Percentiles rank a stretch among this genome's conserved stretches.
phyloP scores from a whole-genome alignment of 2,888 invertebrate genomes.

The Ptychoptera albimana region DNA sequence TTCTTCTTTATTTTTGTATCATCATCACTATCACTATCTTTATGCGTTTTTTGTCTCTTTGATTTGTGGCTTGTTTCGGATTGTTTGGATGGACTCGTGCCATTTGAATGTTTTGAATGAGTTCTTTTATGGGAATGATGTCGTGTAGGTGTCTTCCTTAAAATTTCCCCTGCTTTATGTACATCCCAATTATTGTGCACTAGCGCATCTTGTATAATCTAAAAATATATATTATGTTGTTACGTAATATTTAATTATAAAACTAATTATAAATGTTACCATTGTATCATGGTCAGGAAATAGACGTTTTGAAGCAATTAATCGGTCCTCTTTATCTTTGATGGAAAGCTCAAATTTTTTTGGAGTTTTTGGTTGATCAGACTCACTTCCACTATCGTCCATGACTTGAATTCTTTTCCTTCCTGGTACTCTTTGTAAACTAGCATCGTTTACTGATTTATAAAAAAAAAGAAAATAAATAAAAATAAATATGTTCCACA shows the following conservation, averaged over 20 bases:
- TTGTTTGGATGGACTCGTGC: background rate
- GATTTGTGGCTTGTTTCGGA: background rate
- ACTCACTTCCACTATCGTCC: conserved; percentile 27
- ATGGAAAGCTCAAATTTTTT: conserved; percentile 20
- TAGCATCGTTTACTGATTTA: too few relatives aligned
- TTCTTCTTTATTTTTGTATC: conserved; percentile 14
- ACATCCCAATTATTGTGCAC: conserved; percentile 30
- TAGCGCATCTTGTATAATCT: conserved; percentile 26
- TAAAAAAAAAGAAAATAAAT: too few relatives aligned
- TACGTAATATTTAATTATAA: background rate
- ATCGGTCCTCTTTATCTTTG: conserved; percentile 26
- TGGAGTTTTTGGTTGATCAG: conserved; percentile 17
- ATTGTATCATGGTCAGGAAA: conserved; percentile 26
- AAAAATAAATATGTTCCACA: too few relatives aligned
- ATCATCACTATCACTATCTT: conserved; percentile 22
- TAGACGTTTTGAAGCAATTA: conserved; percentile 22
- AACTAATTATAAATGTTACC: conserved; percentile 17
- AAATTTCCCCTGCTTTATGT: conserved; percentile 19
- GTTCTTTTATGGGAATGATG: background rate
- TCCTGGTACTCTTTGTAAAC: conserved; percentile 17
- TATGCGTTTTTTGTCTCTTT: conserved; percentile 13
- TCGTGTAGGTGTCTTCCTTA: background rate
- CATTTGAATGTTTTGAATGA: too few relatives aligned
- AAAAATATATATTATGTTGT: background rate
- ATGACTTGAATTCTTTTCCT: conserved; percentile 27